Evolutionary conservation across 2,113 vertebrate species (phyloP).

Genomic region (Coregonus clupeaformis): DNA sequence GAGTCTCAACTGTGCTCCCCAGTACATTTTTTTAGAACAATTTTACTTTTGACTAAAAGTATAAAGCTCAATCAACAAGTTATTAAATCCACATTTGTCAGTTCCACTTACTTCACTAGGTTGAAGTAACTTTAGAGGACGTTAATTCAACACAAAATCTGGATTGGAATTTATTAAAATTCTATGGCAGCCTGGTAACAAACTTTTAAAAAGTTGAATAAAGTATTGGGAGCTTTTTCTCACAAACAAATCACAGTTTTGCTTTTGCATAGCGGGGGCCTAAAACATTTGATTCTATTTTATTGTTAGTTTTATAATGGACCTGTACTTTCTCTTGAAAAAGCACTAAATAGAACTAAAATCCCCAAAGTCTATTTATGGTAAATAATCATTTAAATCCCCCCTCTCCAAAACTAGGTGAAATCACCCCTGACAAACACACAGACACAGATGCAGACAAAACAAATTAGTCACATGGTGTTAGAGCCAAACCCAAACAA

Average conservation of each 20-base stretch:
- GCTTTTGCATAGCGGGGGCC: background rate
- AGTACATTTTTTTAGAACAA: no score
- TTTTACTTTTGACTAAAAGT: no score
- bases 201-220: background rate
- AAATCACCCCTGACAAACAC: conserved; percentile 63
- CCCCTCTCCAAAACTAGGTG: background rate
- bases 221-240: no score
- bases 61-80: no score
- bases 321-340: background rate
- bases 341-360: background rate
- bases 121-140: no score
- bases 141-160: no score
- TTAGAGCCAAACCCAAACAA: conserved; percentile 63
- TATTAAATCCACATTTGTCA: no score
- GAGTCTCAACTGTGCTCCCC: no score
- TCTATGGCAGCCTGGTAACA: background rate
- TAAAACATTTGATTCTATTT: background rate
- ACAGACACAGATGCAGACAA: conserved; percentile 72
- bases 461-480: conserved; percentile 69
- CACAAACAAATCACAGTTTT: no score
- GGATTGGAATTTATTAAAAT: background rate
- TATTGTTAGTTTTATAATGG: background rate
- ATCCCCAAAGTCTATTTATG: background rate
- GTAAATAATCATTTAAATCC: background rate
- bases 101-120: no score